A percentile compares a stretch with the other conserved stretches of the same genome.
Conservation (phyloP, 2,797 vertebrate species). For the Sebastes hopkinsi region DNA sequence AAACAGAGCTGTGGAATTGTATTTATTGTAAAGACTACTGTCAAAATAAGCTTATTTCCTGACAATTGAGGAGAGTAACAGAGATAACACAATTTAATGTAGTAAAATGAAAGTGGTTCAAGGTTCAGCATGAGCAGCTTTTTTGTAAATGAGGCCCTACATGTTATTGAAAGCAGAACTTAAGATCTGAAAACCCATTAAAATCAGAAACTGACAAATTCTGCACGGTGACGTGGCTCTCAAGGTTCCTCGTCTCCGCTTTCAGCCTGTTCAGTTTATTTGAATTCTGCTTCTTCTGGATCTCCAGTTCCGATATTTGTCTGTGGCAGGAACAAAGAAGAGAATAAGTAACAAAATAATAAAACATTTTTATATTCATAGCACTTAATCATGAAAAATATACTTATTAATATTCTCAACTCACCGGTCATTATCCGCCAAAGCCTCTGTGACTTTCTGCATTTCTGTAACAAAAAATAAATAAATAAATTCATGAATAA, state of each 20-base stretch:
- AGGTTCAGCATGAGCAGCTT: neutral
- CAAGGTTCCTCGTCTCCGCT: constrained; percentile 64
- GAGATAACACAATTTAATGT: neutral
- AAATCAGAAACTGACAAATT: constrained; percentile 59
- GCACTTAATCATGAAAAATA: neutral
- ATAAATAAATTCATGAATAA: neutral
- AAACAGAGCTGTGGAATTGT: neutral
- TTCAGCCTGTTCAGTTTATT: constrained; percentile 61
- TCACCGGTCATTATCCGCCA: constrained; percentile 71
- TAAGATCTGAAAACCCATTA: neutral
- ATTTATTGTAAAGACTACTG: neutral
- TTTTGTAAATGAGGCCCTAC: neutral
- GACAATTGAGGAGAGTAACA: neutral
- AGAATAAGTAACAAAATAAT: neutral
- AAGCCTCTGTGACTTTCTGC: constrained; percentile 52
- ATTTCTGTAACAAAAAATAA: constrained; percentile 53
- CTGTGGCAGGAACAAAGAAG: constrained; percentile 49
- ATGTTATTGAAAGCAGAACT: neutral
- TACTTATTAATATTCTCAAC: neutral
- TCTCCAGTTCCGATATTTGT: constrained; percentile 65
- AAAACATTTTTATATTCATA: neutral
- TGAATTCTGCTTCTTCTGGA: constrained; percentile 61
- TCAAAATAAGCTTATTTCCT: neutral
- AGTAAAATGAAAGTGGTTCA: neutral
- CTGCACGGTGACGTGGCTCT: constrained; percentile 50